Base-by-base conservation (phyloP, 2,113 vertebrate genomes). In the Malurus alboscapulatus region DNA sequence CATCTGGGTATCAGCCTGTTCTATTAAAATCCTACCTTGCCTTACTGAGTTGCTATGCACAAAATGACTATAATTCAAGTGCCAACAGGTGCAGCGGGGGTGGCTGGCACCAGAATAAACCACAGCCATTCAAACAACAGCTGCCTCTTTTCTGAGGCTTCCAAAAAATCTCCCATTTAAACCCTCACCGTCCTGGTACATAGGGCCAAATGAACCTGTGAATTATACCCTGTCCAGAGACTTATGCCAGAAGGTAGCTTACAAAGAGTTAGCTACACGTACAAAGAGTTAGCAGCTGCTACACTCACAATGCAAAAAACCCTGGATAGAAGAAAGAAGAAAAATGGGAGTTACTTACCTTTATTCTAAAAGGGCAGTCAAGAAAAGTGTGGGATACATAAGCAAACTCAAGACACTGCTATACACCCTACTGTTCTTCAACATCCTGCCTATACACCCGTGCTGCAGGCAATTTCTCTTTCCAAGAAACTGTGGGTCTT, bases 1-100 rank as follows among this genome's bases (percentile, higher is more conserved):
- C 74, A 55, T 29, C 14, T 8, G n/a, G 63, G 65, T 8, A 32
- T 61, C 91, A 94, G 61, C 42, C 73, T 63, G 81, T 92, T 92
- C 93, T 93, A 92, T 89, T 91, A 93, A 94, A 75, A 78, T 69
- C 81, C 6, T 0, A 11, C 91, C 68, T 89, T 27, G 47, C 78
- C 92, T 91, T 91, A 93, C 53, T 75, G 78, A 88, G 65, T 69
- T 90, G 91, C 94, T 77, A 34, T 29, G 34, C 58, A 67, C 1
- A 0, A 89, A 91, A 81, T 73, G 82, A n/a, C 59, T 59, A 74
- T 62, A 87, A 94, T 8, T 95, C 84, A 95, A 96, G 79, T 10
- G 54, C 76, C 54, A 90, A 84, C 97, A 97, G 96, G 92, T 96
- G 96, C 95, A 93, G 61, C 1, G 15, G 48, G 67, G 66, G 55